phyloP scores from a whole-genome alignment of 2,797 vertebrate genomes.

The Anolis apletophallus region DNA sequence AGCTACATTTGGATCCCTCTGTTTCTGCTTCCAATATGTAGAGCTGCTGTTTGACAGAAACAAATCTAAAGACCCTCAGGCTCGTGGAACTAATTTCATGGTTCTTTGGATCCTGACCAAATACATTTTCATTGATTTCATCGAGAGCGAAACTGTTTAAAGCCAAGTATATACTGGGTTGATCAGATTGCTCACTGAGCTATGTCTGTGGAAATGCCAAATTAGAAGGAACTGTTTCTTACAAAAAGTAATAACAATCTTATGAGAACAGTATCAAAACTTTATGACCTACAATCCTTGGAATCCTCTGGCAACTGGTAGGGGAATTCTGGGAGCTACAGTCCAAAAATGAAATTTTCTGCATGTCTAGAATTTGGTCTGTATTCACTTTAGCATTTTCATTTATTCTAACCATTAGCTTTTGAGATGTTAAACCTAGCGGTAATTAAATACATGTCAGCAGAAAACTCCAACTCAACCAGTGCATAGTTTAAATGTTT shows the following conservation, averaged over 20 bases:
- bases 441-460: conserved; percentile 50
- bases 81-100: not conserved
- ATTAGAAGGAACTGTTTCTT: not conserved
- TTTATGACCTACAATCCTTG: not conserved
- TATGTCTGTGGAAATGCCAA: not conserved
- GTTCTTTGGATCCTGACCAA: conserved; percentile 3
- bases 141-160: not conserved
- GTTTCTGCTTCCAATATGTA: not conserved
- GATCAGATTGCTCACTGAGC: not conserved
- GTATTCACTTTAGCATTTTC: conserved; percentile 21
- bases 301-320: not conserved
- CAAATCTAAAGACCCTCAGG: not conserved
- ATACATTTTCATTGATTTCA: not conserved
- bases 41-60: not conserved
- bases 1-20: not conserved
- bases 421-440: conserved; percentile 39
- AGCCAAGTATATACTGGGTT: not conserved
- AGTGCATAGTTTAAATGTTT: conserved; percentile 62
- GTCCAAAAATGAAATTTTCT: not conserved
- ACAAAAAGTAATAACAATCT: not conserved
- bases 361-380: not conserved
- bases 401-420: conserved; percentile 18
- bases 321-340: not conserved
- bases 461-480: conserved; percentile 54
- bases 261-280: not conserved